Evolutionary conservation across 2,888 invertebrate species (phyloP).

Genomic region (Camptogramma bilineatum): DNA sequence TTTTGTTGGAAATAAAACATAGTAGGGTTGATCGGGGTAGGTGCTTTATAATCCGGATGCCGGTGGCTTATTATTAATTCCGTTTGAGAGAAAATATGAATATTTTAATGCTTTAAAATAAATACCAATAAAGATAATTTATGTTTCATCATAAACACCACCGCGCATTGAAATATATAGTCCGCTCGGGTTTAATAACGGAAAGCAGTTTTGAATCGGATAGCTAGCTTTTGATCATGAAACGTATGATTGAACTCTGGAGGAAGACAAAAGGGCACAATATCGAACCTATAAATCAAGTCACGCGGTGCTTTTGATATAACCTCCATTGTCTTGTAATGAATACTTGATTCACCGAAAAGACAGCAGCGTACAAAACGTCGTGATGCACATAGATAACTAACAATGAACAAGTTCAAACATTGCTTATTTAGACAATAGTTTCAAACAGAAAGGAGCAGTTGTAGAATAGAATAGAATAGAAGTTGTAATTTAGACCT

Average conservation of each 20-base stretch:
- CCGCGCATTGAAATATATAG: neutral
- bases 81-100: constrained; percentile 1
- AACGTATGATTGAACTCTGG: constrained; percentile 61
- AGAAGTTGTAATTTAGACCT: no score
- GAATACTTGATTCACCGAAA: constrained; percentile 48
- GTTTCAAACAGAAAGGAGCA: neutral
- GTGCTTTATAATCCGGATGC: constrained; percentile 42
- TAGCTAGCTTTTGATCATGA: constrained; percentile 62
- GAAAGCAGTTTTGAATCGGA: constrained; percentile 43
- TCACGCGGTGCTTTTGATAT: constrained; percentile 70
- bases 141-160: constrained; percentile 1
- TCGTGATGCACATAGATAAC: constrained; percentile 45
- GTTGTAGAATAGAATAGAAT: no score
- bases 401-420: constrained; percentile 44
- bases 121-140: neutral
- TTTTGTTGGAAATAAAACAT: constrained; percentile 44
- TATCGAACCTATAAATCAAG: constrained; percentile 70
- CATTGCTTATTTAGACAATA: constrained; percentile 28
- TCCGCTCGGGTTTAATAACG: constrained; percentile 15
- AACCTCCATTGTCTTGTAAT: constrained; percentile 68
- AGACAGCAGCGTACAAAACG: constrained; percentile 40
- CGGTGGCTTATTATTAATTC: constrained; percentile 19
- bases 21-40: constrained; percentile 41
- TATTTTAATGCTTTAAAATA: neutral
- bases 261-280: constrained; percentile 65